Base-by-base conservation (phyloP, 2,113 vertebrate species). In the Hiodon tergisus region DNA sequence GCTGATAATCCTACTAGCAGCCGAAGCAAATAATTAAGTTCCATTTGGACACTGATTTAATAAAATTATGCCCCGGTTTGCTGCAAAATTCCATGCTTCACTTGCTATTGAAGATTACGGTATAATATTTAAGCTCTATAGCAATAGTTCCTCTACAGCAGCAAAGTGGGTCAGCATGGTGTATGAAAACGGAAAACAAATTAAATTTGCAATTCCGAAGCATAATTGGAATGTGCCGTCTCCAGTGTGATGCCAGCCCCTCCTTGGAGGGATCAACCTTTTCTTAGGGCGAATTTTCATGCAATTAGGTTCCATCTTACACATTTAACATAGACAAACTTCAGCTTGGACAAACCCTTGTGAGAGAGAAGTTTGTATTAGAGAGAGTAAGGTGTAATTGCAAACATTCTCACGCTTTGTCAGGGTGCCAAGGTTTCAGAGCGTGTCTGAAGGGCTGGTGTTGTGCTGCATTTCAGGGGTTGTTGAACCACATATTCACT, bases 391-490 rank as follows among this genome's bases (percentile, higher is more conserved):
- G 74, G 16, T 69, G 67, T 14, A 51, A 57, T 61, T 13, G 51
- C 67, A 69, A 55, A 31, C 67, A 69, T 48, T 57, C 51, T 16
- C 16, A 13, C 54, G 50, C 50, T 70, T 70, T 76, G 69, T 76
- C 74, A 76, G 61, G 67, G n/a, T 47, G n/a, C 67, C 62, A 61
- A 54, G 67, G 58, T 67, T 51, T 76, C 57, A 62, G 62, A 52
- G 74, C 67, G 55, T 76, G 67, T 71, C 68, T 65, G 75, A 76
- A 55, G 17, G 58, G 75, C 70, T 76, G 70, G 71, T 65, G 31
- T 60, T 52, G 50, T 65, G 59, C 68, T 47, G 59, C 5, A 31
- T 65, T 55, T 71, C 52, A 48, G 59, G 46, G 48, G 61, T 16
- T 75, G 54, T n/a, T 4, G 46, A 52, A 48, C 57, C n/a, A 69